phyloP scores from a whole-genome alignment of 1,140 invertebrate species.

The Polypedilum vanderplanki region DNA sequence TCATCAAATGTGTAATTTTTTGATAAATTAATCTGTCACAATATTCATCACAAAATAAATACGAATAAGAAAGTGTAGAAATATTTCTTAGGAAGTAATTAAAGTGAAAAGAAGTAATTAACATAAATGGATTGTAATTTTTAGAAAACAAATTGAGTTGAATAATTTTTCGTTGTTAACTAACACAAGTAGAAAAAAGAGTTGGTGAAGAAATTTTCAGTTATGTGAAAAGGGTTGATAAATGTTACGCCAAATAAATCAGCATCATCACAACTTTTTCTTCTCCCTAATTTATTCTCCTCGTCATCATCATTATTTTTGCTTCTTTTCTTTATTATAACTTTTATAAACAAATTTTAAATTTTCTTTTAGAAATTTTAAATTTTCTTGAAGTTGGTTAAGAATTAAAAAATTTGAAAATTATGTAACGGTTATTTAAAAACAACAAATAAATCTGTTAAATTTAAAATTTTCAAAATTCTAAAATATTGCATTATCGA shows the following conservation, averaged over 20 bases:
- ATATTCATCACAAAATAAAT: neutral
- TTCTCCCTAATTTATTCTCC: neutral
- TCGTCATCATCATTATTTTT: neutral
- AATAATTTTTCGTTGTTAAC: neutral
- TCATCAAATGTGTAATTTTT: neutral
- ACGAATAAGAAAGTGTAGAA: neutral
- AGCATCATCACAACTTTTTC: constrained; percentile 19
- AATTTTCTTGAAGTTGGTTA: too few species aligned
- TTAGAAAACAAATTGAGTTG: constrained; percentile 18
- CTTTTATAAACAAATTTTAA: neutral
- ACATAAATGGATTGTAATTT: neutral
- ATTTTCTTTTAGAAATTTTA: too few species aligned
- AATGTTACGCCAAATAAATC: constrained; percentile 28
- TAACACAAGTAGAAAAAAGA: neutral
- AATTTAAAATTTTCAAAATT: too few species aligned
- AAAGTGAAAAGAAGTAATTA: neutral
- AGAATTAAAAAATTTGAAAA: too few species aligned
- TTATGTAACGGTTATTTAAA: too few species aligned
- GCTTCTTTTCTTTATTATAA: neutral
- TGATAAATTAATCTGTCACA: constrained; percentile 18
- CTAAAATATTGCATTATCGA: too few species aligned
- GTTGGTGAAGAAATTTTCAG: neutral
- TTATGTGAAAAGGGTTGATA: constrained; percentile 27
- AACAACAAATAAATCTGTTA: too few species aligned
- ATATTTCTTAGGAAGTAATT: constrained; percentile 7